Conservation (phyloP, 2,888 invertebrate species). For the Oligia fasciuncula region DNA sequence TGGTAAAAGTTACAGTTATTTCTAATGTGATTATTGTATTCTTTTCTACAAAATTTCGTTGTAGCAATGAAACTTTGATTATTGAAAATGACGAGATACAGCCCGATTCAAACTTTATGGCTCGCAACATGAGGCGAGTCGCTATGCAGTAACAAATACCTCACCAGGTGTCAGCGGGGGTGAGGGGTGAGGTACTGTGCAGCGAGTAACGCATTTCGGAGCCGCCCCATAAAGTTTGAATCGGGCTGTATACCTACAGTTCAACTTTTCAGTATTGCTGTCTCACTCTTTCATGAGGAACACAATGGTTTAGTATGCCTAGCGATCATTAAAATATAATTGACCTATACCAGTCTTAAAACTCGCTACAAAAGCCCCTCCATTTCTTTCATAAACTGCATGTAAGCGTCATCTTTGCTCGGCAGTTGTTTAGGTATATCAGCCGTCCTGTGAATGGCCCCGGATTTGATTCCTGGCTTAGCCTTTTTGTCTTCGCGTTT, state of each 20-base stretch:
- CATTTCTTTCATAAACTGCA: slow-evolving; percentile 99
- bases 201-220: no score
- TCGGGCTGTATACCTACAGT: no score
- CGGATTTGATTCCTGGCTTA: slow-evolving; percentile 88
- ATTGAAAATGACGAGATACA: neutral
- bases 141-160: no score
- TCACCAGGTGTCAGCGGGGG: no score
- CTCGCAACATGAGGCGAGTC: no score
- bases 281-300: slow-evolving; percentile 5
- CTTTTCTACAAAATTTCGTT: neutral
- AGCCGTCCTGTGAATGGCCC: slow-evolving; percentile 87
- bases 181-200: no score
- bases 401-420: slow-evolving; percentile 99
- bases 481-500: slow-evolving; percentile 95
- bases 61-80: neutral
- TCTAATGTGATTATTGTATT: neutral
- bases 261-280: slow-evolving; percentile 5
- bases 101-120: no score
- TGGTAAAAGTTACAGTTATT: neutral
- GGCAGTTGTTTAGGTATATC: slow-evolving; percentile 88
- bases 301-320: neutral
- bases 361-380: slow-evolving; percentile 94
- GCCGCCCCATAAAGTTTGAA: no score
- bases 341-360: slow-evolving; percentile 44
- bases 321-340: slow-evolving; percentile 2